These are phyloP conservation scores for Teleogryllus oceanicus DNA, from an alignment of 2,888 invertebrate genomes.

Conservation along the genomic window DNA sequence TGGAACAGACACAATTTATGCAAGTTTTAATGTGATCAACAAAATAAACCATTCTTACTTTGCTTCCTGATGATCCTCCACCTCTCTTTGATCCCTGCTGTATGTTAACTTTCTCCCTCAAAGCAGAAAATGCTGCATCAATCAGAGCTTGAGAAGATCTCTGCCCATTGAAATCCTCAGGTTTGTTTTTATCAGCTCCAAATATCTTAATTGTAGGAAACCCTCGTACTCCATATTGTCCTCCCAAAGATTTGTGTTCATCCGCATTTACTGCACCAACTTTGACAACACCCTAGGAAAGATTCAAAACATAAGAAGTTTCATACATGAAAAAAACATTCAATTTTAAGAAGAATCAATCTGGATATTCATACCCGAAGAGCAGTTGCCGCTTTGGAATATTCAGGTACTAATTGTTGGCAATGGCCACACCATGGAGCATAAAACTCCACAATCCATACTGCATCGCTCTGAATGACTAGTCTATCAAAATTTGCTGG, in stretches of 20 bases:
- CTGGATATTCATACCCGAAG: slow-evolving; percentile 63
- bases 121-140: slow-evolving; percentile 77
- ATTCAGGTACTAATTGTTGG: slow-evolving; percentile 85
- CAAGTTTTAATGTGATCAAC: too few relatives aligned
- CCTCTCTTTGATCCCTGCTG: slow-evolving; percentile 57
- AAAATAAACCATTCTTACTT: slow-evolving; percentile 26
- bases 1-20: too few relatives aligned
- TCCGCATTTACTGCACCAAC: slow-evolving; percentile 94
- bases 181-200: slow-evolving; percentile 74
- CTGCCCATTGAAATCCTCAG: slow-evolving; percentile 78
- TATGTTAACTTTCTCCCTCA: slow-evolving; percentile 66
- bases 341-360: not conserved
- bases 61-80: slow-evolving; percentile 37
- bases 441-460: slow-evolving; percentile 95
- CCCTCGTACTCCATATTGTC: slow-evolving; percentile 78
- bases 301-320: not conserved
- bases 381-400: slow-evolving; percentile 87
- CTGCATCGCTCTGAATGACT: slow-evolving; percentile 76
- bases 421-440: slow-evolving; percentile 97
- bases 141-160: slow-evolving; percentile 83
- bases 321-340: not conserved
- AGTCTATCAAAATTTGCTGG: slow-evolving; percentile 79
- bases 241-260: slow-evolving; percentile 75
- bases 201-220: slow-evolving; percentile 98
- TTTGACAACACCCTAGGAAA: slow-evolving; percentile 76